A percentile compares a stretch with the other conserved stretches of the same genome.
Conservation (phyloP, 2,797 vertebrate genomes). For the Borostomias antarcticus region DNA sequence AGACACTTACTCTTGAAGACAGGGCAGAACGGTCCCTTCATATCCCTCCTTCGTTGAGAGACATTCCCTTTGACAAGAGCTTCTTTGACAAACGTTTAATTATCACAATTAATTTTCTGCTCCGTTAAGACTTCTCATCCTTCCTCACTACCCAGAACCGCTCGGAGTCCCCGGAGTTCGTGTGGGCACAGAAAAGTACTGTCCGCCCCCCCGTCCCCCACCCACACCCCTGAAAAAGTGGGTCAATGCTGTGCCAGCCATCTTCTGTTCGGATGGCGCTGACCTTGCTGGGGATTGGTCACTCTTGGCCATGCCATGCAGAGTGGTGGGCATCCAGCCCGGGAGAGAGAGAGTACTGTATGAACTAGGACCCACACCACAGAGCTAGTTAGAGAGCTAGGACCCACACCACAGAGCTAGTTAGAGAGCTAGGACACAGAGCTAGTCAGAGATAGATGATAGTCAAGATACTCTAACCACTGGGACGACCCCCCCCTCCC, state of each 20-base stretch:
- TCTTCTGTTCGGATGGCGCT: slow-evolving; percentile 52
- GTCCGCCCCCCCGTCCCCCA: too few species aligned
- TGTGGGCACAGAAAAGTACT: slow-evolving; percentile 42
- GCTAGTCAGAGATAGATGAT: neutral
- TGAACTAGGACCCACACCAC: slow-evolving; percentile 38
- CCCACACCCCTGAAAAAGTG: slow-evolving; percentile 50
- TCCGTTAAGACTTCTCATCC: slow-evolving; percentile 35
- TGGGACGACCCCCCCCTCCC: too few species aligned
- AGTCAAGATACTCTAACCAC: too few species aligned
- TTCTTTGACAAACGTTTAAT: neutral
- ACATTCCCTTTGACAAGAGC: neutral
- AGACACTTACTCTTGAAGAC: slow-evolving; percentile 63
- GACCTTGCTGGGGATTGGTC: slow-evolving; percentile 53
- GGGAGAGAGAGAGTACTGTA: slow-evolving; percentile 45
- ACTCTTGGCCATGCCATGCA: slow-evolving; percentile 50
- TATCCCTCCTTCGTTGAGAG: too few species aligned
- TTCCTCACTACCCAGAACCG: slow-evolving; percentile 32
- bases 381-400: slow-evolving; percentile 60
- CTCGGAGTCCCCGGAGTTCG: slow-evolving; percentile 37
- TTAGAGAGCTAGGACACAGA: slow-evolving; percentile 7
- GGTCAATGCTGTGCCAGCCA: slow-evolving; percentile 49
- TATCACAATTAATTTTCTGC: slow-evolving; percentile 5
- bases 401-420: slow-evolving; percentile 9
- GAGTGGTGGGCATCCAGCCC: slow-evolving; percentile 57
- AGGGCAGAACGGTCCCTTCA: slow-evolving; percentile 48